Base-by-base conservation (phyloP, 1,140 invertebrate genomes). In the Macrobrachium rosenbergii region DNA sequence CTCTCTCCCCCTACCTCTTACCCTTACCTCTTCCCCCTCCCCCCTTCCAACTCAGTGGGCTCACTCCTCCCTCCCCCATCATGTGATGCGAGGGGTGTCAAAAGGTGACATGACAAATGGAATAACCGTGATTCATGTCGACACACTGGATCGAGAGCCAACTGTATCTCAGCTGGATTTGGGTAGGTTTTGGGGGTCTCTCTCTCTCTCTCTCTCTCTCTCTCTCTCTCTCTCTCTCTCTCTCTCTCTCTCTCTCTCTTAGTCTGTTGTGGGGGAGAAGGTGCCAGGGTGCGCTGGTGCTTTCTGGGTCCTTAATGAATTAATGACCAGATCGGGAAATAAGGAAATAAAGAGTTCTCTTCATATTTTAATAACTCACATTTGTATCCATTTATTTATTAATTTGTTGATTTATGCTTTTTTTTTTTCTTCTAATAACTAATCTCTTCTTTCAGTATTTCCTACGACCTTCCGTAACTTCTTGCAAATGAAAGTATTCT, bases 101-200 rank as follows among this genome's bases (percentile, higher is more conserved):
- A 64, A 59, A 72, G 37, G 45, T 87, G 77, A 87, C 84, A 87
- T 87, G 84, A 87, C 78, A 82, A 87, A 87, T 87, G 84, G 84
- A 87, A 81, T 87, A 87, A 81, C 84, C 79, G 84, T 87, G 84
- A 87, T 87, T 87, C 84, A 87, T 87, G 84, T 87, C 77, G 83
- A 63, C 76, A 86, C 76, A 73, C 59, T 80, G 77, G 83, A 79
- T 86, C 62, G 77, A 79, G 83, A 72, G 79, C 62, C 67, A 72
- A 73, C 83, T 86, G 67, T 86, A 86, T 86, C 83, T 86, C 79
- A 86, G 77, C 77, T 58, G 67, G 83, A 86, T 77, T 67, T 80
- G 45, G 45, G 58, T 45, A 72, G 64, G 81, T 82, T 82, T 72
- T 45, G 58, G 64, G 63, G 64, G 12, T 72, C 64, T 16, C 60